Conservation (phyloP, 2,113 vertebrate species). For the Pao palembangensis region DNA sequence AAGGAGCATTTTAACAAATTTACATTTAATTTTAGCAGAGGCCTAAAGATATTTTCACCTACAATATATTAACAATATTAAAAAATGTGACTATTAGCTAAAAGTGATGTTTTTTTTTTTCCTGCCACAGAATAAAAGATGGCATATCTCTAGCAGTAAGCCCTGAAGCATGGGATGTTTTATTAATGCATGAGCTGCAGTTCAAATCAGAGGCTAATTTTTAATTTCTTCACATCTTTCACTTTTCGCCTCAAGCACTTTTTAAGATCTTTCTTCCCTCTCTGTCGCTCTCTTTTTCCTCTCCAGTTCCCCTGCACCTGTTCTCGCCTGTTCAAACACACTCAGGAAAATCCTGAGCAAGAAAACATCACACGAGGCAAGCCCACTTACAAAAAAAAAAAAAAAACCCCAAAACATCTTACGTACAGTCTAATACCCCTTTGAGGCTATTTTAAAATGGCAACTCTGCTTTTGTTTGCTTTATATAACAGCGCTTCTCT, state of each 20-base stretch:
- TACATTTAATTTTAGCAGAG: slow-evolving; percentile 76
- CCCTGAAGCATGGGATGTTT: slow-evolving; percentile 77
- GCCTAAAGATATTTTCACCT: slow-evolving; percentile 79
- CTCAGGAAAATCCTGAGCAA: too few species aligned
- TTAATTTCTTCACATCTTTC: slow-evolving; percentile 82
- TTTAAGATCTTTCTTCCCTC: slow-evolving; percentile 44
- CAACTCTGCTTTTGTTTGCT: too few species aligned
- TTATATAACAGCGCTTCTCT: slow-evolving; percentile 23
- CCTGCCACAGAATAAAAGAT: slow-evolving; percentile 76
- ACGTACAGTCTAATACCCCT: too few species aligned
- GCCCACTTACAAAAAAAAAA: background rate
- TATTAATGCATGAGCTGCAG: slow-evolving; percentile 79
- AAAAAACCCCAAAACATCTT: background rate
- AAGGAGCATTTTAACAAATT: slow-evolving; percentile 79
- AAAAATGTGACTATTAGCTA: slow-evolving; percentile 75
- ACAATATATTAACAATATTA: slow-evolving; percentile 75
- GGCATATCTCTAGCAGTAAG: slow-evolving; percentile 66
- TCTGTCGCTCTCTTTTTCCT: slow-evolving; percentile 8
- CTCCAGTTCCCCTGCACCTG: background rate
- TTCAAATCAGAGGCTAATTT: slow-evolving; percentile 79
- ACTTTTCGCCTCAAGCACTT: slow-evolving; percentile 57
- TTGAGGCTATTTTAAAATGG: background rate
- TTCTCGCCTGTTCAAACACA: background rate
- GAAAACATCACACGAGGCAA: background rate
- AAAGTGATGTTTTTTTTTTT: slow-evolving; percentile 62